These are phyloP conservation scores for Falco berigora DNA, from an alignment of 2,797 vertebrate species.

Conservation along the genomic window DNA sequence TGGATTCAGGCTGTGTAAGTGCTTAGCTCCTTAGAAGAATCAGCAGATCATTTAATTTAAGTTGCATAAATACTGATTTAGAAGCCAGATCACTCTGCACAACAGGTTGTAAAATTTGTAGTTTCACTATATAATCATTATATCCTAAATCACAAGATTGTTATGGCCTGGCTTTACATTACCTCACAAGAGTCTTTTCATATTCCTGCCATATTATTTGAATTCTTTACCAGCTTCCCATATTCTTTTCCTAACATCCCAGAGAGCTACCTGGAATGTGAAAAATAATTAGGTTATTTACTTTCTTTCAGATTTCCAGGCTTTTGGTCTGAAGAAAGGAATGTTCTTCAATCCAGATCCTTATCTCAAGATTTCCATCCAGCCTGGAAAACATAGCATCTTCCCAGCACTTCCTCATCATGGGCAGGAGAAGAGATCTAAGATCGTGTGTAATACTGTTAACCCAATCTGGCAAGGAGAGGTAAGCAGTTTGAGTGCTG, in stretches of 20 bases:
- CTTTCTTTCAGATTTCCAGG: slow-evolving; percentile 84
- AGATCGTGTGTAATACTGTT: slow-evolving; percentile 89
- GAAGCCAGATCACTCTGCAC: background rate
- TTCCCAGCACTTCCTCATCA: slow-evolving; percentile 94
- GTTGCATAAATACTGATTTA: background rate
- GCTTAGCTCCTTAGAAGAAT: background rate
- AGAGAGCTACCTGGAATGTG: background rate
- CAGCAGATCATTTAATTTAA: background rate
- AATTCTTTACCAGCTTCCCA: background rate
- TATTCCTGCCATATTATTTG: background rate
- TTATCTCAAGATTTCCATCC: slow-evolving; percentile 95
- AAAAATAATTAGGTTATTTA: background rate
- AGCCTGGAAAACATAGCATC: slow-evolving; percentile 95
- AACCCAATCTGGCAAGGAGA: slow-evolving; percentile 89
- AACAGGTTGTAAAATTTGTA: background rate
- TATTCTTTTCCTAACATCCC: background rate
- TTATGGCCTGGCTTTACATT: background rate
- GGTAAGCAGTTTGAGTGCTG: slow-evolving; percentile 47
- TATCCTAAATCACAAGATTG: background rate
- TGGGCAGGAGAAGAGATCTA: slow-evolving; percentile 93
- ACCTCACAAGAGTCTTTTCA: background rate
- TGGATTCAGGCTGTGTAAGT: background rate
- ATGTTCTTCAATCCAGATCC: slow-evolving; percentile 99
- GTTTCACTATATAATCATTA: background rate
- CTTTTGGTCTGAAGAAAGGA: slow-evolving; percentile 93